These are phyloP conservation scores for Argyra leucocephala DNA, from an alignment of 2,888 invertebrate genomes.

Conservation along the genomic window DNA sequence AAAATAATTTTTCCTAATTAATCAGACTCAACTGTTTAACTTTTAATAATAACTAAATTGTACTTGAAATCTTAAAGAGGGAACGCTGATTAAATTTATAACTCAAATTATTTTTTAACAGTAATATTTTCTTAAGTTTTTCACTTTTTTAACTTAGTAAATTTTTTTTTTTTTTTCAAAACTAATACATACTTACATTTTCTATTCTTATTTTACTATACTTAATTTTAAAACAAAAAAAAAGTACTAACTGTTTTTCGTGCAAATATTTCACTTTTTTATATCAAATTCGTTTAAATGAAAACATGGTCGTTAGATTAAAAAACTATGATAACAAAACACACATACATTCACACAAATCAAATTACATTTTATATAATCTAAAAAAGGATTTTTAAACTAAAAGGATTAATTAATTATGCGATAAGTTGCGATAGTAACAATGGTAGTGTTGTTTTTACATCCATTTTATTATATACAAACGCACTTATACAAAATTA, in stretches of 20 bases:
- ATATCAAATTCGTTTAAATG: slow-evolving; percentile 17
- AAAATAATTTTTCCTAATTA: too few relatives aligned
- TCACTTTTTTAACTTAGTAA: too few relatives aligned
- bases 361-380: neutral
- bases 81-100: too few relatives aligned
- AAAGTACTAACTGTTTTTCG: neutral
- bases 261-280: neutral
- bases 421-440: neutral
- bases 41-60: too few relatives aligned
- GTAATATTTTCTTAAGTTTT: too few relatives aligned
- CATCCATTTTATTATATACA: too few relatives aligned
- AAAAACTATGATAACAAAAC: slow-evolving; percentile 12
- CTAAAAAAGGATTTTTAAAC: neutral
- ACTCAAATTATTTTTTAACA: too few relatives aligned
- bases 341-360: neutral
- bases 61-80: too few relatives aligned
- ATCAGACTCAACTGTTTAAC: too few relatives aligned
- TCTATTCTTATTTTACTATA: neutral
- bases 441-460: neutral
- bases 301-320: slow-evolving; percentile 18
- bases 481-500: too few relatives aligned
- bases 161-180: too few relatives aligned
- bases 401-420: slow-evolving; percentile 4
- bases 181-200: too few relatives aligned
- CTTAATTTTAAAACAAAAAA: neutral